A percentile compares a stretch with the other conserved stretches of the same genome.
These are phyloP conservation scores for Pygocentrus nattereri DNA, from an alignment of 2,797 vertebrate species.

Conservation along the genomic window DNA sequence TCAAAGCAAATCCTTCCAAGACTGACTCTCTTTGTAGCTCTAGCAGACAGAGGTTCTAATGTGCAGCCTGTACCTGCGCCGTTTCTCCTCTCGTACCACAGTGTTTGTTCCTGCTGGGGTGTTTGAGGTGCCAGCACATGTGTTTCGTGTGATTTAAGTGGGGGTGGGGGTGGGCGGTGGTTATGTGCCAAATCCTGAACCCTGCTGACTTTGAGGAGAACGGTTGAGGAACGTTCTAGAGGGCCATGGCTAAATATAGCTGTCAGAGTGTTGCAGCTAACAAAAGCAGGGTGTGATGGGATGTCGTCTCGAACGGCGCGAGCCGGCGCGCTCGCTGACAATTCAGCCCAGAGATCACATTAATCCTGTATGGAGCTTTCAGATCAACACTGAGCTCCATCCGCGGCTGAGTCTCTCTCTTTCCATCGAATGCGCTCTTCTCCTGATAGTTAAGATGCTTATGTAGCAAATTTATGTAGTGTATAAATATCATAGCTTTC, in stretches of 20 bases:
- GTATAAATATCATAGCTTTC: neutral
- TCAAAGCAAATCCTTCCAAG: conserved; percentile 46
- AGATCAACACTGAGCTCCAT: conserved; percentile 43
- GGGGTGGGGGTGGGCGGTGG: conserved; percentile 12
- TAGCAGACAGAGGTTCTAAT: neutral
- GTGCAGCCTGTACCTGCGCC: conserved; percentile 3
- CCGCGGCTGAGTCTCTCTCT: neutral
- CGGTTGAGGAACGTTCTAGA: conserved; percentile 39
- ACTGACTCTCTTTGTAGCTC: neutral
- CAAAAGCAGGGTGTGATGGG: conserved; percentile 63
- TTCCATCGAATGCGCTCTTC: conserved; percentile 1
- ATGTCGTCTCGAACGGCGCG: conserved; percentile 20
- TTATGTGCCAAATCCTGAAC: conserved; percentile 59
- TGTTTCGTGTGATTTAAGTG: neutral
- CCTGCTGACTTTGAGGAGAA: conserved; percentile 34
- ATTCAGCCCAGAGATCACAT: conserved; percentile 55
- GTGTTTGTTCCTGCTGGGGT: conserved; percentile 21
- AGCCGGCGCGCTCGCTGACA: conserved; percentile 44
- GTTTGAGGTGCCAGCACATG: neutral
- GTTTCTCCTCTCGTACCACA: neutral
- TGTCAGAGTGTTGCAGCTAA: conserved; percentile 71
- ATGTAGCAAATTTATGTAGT: neutral
- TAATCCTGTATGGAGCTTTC: conserved; percentile 61
- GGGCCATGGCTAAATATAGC: conserved; percentile 69
- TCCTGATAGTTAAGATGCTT: conserved; percentile 5